phyloP scores from a whole-genome alignment of 2,888 invertebrate species.

The Perithous albicinctus region DNA sequence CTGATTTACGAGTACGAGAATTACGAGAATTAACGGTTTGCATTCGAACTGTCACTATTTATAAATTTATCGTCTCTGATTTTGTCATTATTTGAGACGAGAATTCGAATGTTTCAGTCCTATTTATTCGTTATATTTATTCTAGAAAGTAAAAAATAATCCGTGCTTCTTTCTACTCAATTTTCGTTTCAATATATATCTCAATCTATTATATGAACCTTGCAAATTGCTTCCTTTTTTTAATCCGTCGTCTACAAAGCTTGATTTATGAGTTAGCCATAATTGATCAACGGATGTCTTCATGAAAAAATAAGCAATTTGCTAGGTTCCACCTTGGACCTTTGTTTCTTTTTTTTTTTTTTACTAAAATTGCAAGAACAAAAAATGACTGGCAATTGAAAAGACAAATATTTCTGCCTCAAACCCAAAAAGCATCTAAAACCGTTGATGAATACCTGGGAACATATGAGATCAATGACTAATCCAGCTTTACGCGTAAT shows the following conservation, averaged over 20 bases:
- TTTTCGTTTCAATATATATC: too few relatives aligned
- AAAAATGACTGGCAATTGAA: neutral
- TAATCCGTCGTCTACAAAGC: too few relatives aligned
- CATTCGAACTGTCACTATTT: slow-evolving; percentile 9
- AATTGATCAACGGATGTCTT: too few relatives aligned
- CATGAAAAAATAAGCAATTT: too few relatives aligned
- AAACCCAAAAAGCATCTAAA: slow-evolving; percentile 9
- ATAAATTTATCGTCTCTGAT: neutral
- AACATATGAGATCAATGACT: slow-evolving; percentile 23
- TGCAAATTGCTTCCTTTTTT: too few relatives aligned
- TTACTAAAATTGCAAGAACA: too few relatives aligned
- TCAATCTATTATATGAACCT: too few relatives aligned
- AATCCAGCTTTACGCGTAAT: neutral
- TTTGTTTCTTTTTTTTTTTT: too few relatives aligned
- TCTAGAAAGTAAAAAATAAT: neutral
- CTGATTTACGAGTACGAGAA: slow-evolving; percentile 28
- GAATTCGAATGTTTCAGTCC: neutral
- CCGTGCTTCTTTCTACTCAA: neutral
- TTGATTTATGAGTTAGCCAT: too few relatives aligned
- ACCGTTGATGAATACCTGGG: slow-evolving; percentile 25
- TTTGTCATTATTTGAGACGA: neutral
- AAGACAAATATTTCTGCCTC: neutral
- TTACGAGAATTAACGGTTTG: slow-evolving; percentile 27
- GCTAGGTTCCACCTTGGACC: too few relatives aligned
- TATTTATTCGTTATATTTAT: neutral